Evolutionary conservation across 2,113 vertebrate genomes (phyloP).

Genomic region (Zapornia atra): DNA sequence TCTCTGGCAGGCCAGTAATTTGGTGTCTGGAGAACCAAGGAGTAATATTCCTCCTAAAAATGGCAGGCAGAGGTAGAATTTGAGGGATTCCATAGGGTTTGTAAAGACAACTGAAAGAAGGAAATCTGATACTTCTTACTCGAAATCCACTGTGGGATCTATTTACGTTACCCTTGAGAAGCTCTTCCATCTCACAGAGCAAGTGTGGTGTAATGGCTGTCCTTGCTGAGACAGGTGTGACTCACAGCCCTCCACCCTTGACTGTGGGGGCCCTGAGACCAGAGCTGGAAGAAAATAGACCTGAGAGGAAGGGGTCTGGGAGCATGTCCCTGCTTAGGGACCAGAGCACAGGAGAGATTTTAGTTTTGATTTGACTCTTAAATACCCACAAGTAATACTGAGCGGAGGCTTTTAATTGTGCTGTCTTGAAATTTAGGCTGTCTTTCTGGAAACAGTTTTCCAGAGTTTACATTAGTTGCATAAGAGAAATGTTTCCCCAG

Average conservation of each 20-base stretch:
- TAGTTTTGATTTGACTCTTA: background rate
- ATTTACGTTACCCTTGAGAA: background rate
- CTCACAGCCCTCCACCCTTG: background rate
- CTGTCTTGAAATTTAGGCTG: background rate
- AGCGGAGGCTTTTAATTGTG: background rate
- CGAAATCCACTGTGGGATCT: background rate
- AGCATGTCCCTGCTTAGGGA: background rate
- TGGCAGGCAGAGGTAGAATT: background rate
- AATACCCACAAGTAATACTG: background rate
- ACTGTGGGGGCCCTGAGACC: fast-evolving
- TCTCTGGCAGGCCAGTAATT: background rate
- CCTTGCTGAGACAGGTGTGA: background rate
- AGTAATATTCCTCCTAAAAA: background rate
- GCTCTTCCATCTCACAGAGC: background rate
- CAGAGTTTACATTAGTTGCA: background rate
- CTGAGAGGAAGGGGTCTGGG: background rate
- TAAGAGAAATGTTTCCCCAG: background rate
- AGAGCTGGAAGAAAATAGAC: background rate
- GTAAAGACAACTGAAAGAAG: background rate
- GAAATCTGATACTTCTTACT: background rate
- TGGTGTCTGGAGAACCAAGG: background rate
- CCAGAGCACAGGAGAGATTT: background rate
- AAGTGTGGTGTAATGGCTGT: background rate
- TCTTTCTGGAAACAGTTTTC: background rate
- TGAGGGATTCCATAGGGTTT: background rate